phyloP scores from a whole-genome alignment of 2,888 invertebrate species.

The Pterobdella sp. region DNA sequence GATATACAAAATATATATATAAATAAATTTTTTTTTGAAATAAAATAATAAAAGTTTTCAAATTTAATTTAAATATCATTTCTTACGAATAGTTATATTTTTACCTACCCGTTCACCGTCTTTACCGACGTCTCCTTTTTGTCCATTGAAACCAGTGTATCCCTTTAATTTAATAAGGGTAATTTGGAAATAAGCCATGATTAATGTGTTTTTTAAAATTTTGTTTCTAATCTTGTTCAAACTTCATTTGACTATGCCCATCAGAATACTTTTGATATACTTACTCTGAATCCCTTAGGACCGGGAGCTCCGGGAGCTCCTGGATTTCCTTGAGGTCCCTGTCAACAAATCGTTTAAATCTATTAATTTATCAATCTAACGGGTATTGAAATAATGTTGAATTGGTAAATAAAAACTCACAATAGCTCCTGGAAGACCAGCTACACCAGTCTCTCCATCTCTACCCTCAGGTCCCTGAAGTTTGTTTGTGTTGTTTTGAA shows the following conservation, averaged over 20 bases:
- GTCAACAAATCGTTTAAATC: neutral
- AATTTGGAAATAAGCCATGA: neutral
- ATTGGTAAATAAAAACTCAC: slow-evolving; percentile 9
- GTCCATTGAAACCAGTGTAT: slow-evolving; percentile 29
- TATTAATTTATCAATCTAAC: neutral
- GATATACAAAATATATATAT: no score
- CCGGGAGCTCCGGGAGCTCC: slow-evolving; percentile 28
- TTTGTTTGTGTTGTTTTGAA: no score
- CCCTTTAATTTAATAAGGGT: slow-evolving; percentile 19
- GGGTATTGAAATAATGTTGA: neutral
- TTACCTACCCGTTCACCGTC: slow-evolving; percentile 31
- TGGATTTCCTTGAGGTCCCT: slow-evolving; percentile 19
- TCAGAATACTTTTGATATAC: neutral
- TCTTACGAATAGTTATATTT: neutral
- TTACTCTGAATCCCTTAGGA: slow-evolving; percentile 27
- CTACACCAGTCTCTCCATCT: slow-evolving; percentile 21
- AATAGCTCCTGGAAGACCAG: slow-evolving; percentile 22
- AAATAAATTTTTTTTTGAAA: no score
- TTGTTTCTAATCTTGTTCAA: neutral
- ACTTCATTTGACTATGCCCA: neutral
- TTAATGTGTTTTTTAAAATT: neutral
- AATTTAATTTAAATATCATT: no score
- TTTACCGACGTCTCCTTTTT: slow-evolving; percentile 31
- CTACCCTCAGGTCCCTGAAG: slow-evolving; percentile 24
- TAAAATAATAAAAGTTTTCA: no score